Conservation (phyloP, 2,797 vertebrate genomes). For the Diglossa cyanea region DNA sequence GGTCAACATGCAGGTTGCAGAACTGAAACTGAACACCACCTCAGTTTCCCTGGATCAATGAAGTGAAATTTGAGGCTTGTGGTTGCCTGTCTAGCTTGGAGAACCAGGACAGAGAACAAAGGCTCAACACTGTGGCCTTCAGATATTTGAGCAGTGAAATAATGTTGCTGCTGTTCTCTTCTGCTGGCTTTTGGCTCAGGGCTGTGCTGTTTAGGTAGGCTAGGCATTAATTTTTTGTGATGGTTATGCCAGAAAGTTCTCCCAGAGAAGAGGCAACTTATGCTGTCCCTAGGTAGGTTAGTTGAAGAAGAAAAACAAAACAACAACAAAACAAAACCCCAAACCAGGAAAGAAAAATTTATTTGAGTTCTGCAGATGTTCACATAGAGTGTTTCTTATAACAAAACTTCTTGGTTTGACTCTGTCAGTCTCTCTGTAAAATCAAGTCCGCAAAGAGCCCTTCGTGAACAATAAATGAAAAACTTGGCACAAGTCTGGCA, state of each 20-base stretch:
- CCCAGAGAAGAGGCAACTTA: neutral
- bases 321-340: neutral
- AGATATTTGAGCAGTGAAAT: constrained; percentile 2
- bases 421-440: neutral
- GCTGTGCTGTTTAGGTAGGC: neutral
- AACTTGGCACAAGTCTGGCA: neutral
- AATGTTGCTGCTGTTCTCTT: neutral
- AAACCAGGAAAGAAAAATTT: neutral
- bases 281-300: neutral
- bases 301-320: neutral
- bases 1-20: constrained; percentile 14
- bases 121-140: neutral
- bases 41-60: neutral
- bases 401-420: neutral
- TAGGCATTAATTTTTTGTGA: neutral
- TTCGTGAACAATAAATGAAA: neutral
- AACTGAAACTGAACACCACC: neutral
- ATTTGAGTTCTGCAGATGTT: neutral
- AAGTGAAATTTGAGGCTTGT: constrained; percentile 26
- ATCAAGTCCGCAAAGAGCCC: neutral
- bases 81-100: neutral
- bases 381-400: neutral
- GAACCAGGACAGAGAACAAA: constrained; percentile 5
- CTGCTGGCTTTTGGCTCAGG: neutral
- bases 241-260: neutral